Percentiles rank a stretch among this genome's conserved stretches.
These are phyloP conservation scores for Euclidia mi DNA, from an alignment of 2,888 invertebrate species.

Conservation along the genomic window DNA sequence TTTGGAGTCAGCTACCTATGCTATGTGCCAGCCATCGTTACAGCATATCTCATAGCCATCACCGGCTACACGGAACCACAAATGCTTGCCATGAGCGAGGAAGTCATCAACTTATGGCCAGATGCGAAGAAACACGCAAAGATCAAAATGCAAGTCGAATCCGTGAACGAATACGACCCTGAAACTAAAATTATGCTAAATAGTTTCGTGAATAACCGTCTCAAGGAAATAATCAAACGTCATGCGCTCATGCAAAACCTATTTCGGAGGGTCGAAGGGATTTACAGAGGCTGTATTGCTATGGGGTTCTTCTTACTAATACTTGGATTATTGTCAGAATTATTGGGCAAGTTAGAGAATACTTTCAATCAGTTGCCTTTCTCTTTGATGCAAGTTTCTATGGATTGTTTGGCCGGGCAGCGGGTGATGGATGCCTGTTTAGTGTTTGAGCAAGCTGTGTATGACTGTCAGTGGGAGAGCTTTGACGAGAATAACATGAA, in stretches of 20 bases:
- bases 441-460: conserved; percentile 68
- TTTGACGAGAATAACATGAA: conserved; percentile 70
- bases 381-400: conserved; percentile 51
- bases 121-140: conserved; percentile 13
- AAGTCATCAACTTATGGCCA: conserved; percentile 24
- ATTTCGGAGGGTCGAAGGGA: conserved; percentile 18
- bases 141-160: neutral
- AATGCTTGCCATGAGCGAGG: conserved; percentile 30
- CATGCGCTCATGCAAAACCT: conserved; percentile 20
- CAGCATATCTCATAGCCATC: conserved; percentile 27
- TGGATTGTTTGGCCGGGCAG: conserved; percentile 75
- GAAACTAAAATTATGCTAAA: conserved; percentile 14
- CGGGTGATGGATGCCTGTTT: conserved; percentile 68
- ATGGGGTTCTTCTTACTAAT: conserved; percentile 61
- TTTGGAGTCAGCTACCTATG: conserved; percentile 8
- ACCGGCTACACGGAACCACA: conserved; percentile 25
- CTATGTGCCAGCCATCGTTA: conserved; percentile 20
- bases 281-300: conserved; percentile 59
- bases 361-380: conserved; percentile 61
- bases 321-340: conserved; percentile 58
- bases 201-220: conserved; percentile 7
- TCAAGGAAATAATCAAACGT: conserved; percentile 18
- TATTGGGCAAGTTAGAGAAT: conserved; percentile 65
- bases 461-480: conserved; percentile 76
- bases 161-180: neutral